phyloP scores from a whole-genome alignment of 1,140 invertebrate genomes.

The Scylla paramamosain region DNA sequence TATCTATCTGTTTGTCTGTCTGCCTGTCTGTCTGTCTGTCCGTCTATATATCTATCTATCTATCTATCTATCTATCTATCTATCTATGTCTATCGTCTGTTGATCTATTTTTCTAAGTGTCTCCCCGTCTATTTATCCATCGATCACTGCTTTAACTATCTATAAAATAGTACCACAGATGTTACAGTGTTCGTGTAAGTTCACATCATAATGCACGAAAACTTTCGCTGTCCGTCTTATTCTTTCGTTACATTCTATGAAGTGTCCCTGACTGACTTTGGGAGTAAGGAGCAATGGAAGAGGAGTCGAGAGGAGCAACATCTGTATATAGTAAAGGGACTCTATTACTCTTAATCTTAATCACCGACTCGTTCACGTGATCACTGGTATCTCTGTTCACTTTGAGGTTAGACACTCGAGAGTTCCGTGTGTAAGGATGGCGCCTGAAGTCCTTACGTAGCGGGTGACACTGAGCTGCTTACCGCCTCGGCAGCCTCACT shows the following conservation, averaged over 20 bases:
- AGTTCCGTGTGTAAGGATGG: not conserved
- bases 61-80: not conserved
- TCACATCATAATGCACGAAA: too few species aligned
- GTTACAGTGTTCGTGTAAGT: too few species aligned
- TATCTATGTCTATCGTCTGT: not conserved
- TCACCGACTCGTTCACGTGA: too few species aligned
- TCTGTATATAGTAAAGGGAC: too few species aligned
- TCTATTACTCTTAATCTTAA: too few species aligned
- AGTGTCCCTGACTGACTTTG: not conserved
- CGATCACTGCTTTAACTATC: not conserved
- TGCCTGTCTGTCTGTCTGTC: not conserved
- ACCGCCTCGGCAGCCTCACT: not conserved
- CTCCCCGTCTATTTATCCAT: not conserved
- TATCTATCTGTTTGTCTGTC: not conserved
- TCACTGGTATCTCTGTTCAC: not conserved
- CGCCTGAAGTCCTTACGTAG: not conserved
- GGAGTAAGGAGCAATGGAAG: not conserved
- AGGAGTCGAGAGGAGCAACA: too few species aligned
- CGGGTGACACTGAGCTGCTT: not conserved
- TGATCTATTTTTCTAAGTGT: not conserved
- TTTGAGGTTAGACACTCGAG: not conserved
- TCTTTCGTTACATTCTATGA: not conserved
- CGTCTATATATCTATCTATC: not conserved
- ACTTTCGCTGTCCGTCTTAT: too few species aligned
- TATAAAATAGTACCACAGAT: too few species aligned